Percentiles rank a stretch among this genome's conserved stretches.
These are phyloP conservation scores for Anthoscopus minutus DNA, from an alignment of 2,113 vertebrate genomes.

Conservation along the genomic window DNA sequence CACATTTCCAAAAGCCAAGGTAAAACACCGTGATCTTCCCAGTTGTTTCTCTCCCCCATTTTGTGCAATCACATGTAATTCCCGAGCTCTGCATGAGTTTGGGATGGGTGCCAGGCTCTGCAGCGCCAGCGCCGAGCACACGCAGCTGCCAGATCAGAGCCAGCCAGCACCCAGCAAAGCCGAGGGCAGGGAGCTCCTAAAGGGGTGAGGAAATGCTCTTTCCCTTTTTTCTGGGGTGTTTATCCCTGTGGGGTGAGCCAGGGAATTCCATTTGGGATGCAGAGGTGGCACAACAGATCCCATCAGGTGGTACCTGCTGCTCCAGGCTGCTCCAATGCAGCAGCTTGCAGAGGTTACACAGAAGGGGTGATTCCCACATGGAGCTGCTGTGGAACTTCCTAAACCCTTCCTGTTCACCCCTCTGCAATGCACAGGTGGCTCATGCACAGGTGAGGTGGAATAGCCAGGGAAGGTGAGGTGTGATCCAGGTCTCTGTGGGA, in stretches of 20 bases:
- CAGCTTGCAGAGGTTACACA: neutral
- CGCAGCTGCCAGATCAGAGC: neutral
- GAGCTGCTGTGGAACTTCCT: neutral
- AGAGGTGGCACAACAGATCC: neutral
- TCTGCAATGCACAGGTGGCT: neutral
- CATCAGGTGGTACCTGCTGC: neutral
- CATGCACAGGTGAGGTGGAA: accelerated
- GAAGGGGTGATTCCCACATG: neutral
- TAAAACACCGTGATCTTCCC: neutral
- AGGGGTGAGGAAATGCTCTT: neutral
- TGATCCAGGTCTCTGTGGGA: neutral
- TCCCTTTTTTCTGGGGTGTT: neutral
- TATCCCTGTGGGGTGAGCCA: neutral
- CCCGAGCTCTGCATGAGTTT: neutral
- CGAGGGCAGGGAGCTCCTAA: neutral
- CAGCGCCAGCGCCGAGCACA: neutral
- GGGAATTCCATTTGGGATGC: neutral
- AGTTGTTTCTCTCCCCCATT: neutral
- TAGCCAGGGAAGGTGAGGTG: neutral
- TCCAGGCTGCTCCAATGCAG: neutral
- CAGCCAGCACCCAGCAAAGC: neutral
- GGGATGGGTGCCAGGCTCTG: slow-evolving; percentile 20
- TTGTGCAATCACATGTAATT: neutral
- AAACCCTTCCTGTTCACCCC: neutral
- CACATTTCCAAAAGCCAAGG: neutral